phyloP scores from a whole-genome alignment of 1,140 invertebrate species.

The Drosophila ironensis region DNA sequence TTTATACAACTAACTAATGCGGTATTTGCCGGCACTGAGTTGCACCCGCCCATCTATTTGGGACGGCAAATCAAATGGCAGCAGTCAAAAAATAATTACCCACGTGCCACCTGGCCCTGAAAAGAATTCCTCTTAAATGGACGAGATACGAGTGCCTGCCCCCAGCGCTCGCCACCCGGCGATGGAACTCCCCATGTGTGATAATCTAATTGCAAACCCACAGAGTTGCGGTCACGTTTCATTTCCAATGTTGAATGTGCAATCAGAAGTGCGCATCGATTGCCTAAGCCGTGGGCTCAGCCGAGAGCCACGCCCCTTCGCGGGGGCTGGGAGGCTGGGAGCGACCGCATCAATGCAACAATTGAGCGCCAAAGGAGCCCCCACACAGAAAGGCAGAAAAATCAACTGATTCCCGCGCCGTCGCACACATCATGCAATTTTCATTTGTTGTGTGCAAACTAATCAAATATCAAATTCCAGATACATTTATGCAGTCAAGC shows the following conservation, averaged over 20 bases:
- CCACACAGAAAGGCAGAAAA: neutral
- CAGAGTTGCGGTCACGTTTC: constrained; percentile 72
- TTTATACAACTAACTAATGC: constrained; percentile 76
- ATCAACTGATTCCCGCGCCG: constrained; percentile 19
- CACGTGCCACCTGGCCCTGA: constrained; percentile 30
- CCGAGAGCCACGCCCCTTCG: neutral
- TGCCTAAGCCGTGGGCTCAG: constrained; percentile 27
- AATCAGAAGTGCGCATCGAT: constrained; percentile 62
- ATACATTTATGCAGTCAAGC: neutral
- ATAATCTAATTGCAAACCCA: constrained; percentile 80
- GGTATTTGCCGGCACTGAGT: constrained; percentile 52
- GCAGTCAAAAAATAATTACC: constrained; percentile 69
- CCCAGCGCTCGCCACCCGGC: neutral
- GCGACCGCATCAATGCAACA: constrained; percentile 46
- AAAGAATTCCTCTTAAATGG: constrained; percentile 34
- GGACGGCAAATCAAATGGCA: constrained; percentile 57
- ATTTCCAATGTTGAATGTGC: constrained; percentile 67
- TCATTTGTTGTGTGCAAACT: constrained; percentile 55
- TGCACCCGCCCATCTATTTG: constrained; percentile 35
- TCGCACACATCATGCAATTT: constrained; percentile 57
- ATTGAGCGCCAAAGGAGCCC: constrained; percentile 27
- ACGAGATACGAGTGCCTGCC: constrained; percentile 2
- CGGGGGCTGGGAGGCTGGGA: constrained; percentile 10
- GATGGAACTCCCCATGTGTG: constrained; percentile 29
- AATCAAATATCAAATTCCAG: constrained; percentile 66